These are phyloP conservation scores for Panthera leo DNA, from an alignment of 2,113 vertebrate genomes.

Conservation along the genomic window DNA sequence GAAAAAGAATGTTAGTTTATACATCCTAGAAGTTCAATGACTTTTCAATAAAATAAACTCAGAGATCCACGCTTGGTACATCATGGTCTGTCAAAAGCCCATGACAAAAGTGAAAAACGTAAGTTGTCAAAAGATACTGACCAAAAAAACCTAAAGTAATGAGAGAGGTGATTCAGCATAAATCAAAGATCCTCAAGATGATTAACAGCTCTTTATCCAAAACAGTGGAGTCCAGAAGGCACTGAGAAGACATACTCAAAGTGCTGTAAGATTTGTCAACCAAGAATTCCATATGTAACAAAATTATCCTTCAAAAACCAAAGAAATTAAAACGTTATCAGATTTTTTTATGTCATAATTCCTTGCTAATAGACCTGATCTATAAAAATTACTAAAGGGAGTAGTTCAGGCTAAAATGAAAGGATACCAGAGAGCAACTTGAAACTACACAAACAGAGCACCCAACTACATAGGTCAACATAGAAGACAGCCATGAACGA, in stretches of 20 bases:
- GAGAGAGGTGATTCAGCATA: neutral
- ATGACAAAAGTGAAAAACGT: neutral
- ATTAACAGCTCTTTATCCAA: neutral
- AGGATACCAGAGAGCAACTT: neutral
- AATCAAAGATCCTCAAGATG: neutral
- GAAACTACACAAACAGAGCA: neutral
- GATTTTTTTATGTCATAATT: neutral
- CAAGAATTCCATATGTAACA: neutral
- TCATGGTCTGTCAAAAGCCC: neutral
- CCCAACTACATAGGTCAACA: neutral
- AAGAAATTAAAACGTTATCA: neutral
- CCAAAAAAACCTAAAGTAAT: neutral
- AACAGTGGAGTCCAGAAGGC: neutral
- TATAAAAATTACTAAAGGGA: neutral
- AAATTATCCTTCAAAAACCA: neutral
- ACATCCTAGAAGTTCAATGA: neutral
- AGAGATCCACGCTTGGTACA: neutral
- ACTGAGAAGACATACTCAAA: neutral
- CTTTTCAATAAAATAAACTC: neutral
- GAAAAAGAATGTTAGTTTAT: neutral
- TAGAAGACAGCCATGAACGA: neutral
- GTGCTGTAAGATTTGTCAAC: neutral
- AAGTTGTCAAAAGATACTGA: neutral
- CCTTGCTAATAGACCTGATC: neutral
- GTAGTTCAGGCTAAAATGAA: neutral